A percentile compares a stretch with the other conserved stretches of the same genome.
Evolutionary conservation across 2,888 invertebrate species (phyloP).

Genomic region (Tiliacea aurago): DNA sequence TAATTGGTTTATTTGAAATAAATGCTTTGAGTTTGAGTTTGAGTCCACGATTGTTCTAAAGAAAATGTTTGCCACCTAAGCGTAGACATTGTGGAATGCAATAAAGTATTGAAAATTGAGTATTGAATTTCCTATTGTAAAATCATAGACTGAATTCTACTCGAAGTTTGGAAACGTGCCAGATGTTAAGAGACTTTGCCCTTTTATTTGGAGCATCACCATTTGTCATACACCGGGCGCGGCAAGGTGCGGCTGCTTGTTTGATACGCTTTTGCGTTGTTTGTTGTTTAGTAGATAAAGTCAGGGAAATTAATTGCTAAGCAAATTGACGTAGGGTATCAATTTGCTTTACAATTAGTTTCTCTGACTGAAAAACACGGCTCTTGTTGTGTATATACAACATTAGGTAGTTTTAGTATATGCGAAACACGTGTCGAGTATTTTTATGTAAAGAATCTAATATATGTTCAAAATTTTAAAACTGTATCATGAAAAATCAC

Average conservation of each 20-base stretch:
- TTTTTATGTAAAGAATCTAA: no score
- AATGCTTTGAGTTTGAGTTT: no score
- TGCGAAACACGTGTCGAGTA: no score
- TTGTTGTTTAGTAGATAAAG: not conserved
- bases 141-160: not conserved
- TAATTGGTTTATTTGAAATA: no score
- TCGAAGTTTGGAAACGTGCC: constrained; percentile 17
- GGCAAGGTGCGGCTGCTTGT: not conserved
- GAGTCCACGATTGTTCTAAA: no score
- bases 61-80: no score
- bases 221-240: not conserved
- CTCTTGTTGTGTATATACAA: not conserved
- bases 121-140: constrained; percentile 4
- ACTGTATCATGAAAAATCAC: no score
- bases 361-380: not conserved
- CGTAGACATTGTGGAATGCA: no score
- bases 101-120: no score
- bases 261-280: not conserved
- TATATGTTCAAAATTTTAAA: no score
- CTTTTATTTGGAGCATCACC: constrained; percentile 6
- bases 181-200: constrained; percentile 3
- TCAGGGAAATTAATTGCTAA: not conserved
- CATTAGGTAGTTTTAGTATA: no score
- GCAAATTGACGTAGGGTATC: not conserved
- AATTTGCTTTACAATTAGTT: not conserved